Evolutionary conservation across 2,113 vertebrate species (phyloP), one percentile per base, ranked within the genome.

Genomic region (Herpetotheres cachinnans): DNA sequence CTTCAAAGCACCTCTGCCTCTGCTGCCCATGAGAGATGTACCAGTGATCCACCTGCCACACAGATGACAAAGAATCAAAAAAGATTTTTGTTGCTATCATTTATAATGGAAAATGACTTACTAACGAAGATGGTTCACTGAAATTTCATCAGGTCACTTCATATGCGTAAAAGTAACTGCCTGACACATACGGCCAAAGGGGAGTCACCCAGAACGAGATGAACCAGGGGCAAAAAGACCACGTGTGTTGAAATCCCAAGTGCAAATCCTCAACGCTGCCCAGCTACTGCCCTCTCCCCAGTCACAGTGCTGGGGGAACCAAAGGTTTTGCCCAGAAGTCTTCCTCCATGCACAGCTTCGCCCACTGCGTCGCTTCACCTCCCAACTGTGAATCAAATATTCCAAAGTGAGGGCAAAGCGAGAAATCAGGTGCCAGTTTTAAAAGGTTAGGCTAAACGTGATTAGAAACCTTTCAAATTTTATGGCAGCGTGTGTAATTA

Each of bases 131-230:
- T 7, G 27, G 25, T 62, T 67, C 49, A 26, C 36, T 22, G 61
- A 32, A 29, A 29, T 67, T n/a, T 30, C 67, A 38, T 19, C 49
- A 16, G 3, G 2, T 13, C 27, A 11, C 32, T 26, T 74, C 7
- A 1, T 13, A 5, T 1, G 11, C 9, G 2, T 20, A 22, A n/a
- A 27, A 14, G 5, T 21, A 20, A 34, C 14, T 7, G 59, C 52
- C 42, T 10, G 22, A 17, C 14, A 44, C 3, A 0, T 17, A 30
- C 22, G 40, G 55, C 61, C 36, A 12, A 15, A 55, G 49, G 18
- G 22, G 18, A 62, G 47, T 13, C 26, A n/a, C 40, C 29, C 30
- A 21, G 52, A 44, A 59, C 3, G 1, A 34, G 49, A 25, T 10
- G 30, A 70, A 16, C 24, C 13, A 26, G 42, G 15, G 22, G 27